phyloP scores from a whole-genome alignment of 1,140 invertebrate genomes.

The Drosophila funebris region DNA sequence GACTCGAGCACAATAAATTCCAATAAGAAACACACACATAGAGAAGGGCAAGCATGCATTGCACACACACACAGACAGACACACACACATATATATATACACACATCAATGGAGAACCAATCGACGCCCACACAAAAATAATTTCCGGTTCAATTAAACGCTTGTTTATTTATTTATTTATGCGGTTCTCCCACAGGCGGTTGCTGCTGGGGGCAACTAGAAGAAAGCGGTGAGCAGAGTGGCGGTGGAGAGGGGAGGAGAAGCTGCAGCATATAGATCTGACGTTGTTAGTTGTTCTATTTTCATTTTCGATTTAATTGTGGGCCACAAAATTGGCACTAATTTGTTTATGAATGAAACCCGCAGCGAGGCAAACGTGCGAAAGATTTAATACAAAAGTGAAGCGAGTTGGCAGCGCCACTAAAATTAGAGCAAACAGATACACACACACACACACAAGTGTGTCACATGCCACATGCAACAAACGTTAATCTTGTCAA shows the following conservation, averaged over 20 bases:
- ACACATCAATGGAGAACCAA: slow-evolving; percentile 35
- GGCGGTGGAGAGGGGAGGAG: not conserved
- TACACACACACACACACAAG: not conserved
- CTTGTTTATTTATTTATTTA: slow-evolving; percentile 79
- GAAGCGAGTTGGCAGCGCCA: slow-evolving; percentile 24
- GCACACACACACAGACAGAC: slow-evolving; percentile 13
- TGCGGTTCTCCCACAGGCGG: slow-evolving; percentile 39
- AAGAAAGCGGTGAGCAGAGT: not conserved
- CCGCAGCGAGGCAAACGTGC: too few relatives aligned
- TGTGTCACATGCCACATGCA: not conserved
- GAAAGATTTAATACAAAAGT: too few relatives aligned
- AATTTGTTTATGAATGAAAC: slow-evolving; percentile 74
- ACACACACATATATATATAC: slow-evolving; percentile 3
- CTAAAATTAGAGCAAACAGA: slow-evolving; percentile 7
- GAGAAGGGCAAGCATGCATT: not conserved
- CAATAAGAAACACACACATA: slow-evolving; percentile 56
- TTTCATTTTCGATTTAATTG: slow-evolving; percentile 61
- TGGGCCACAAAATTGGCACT: slow-evolving; percentile 42
- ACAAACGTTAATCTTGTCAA: slow-evolving; percentile 42
- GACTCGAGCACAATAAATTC: slow-evolving; percentile 66
- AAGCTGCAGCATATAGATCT: not conserved
- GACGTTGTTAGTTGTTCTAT: slow-evolving; percentile 17
- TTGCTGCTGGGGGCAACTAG: too few relatives aligned
- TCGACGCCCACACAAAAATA: slow-evolving; percentile 69
- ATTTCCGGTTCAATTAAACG: slow-evolving; percentile 82